Base-by-base conservation (phyloP, 2,113 vertebrate species). In the Plestiodon gilberti region DNA sequence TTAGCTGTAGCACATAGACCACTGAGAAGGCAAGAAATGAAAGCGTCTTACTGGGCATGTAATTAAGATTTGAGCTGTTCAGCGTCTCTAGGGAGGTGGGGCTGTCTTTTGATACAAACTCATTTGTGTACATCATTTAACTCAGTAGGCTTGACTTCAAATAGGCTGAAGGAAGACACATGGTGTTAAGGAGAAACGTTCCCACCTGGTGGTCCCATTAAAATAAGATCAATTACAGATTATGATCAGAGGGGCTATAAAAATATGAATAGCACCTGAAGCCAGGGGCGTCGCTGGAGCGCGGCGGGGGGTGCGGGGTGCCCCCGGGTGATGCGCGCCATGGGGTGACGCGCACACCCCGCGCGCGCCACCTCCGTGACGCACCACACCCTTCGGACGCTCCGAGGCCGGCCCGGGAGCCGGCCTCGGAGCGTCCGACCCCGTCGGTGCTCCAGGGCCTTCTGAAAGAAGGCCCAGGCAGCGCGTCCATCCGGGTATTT, bases 11-110 rank as follows among this genome's bases (percentile, higher is more conserved):
- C 1, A 0, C n/a, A 25, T 0, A 1, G 1, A 28, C 33, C 0
- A 0, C 2, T 33, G 1, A 0, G 57, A 75, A 86, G 11, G 57
- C 38, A 78, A 55, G 79, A 59, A 48, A 85, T 8, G 23, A 80
- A 9, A 85, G 17, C 14, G 89, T 33, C 35, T 61, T 33, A 13
- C 1, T 2, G 2, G 43, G 71, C 23, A 3, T 35, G 61, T 77
- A 0, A 0, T 71, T 62, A 11, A 4, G 0, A 10, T 57, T 14
- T 28, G 38, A 7, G 23, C 0, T 74, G 0, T 3, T 22, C 23
- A 2, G 33, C 0, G 5, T 65, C 48, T 23, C 77, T 0, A 43
- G 0, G 70, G 76, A 62, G 43, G 2, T 73, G 20, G 57, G 1
- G 65, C 90, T 10, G 25, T 20, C 30, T 70, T 33, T 75, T n/a